phyloP scores from a whole-genome alignment of 2,888 invertebrate species.

The Apamea epomidion region DNA sequence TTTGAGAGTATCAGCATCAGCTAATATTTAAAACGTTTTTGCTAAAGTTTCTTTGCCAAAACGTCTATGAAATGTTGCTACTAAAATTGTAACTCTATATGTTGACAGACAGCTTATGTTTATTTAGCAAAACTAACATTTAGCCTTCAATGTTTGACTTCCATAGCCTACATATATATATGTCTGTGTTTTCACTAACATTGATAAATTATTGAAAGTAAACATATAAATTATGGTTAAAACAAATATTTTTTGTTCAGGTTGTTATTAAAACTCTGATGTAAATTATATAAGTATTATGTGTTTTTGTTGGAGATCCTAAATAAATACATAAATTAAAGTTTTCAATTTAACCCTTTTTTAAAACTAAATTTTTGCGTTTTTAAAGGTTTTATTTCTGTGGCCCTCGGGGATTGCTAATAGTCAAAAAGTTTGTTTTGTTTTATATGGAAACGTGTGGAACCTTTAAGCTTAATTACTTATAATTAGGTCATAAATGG shows the following conservation, averaged over 20 bases:
- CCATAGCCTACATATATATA: not conserved
- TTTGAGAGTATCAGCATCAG: no score
- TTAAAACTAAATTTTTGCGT: not conserved
- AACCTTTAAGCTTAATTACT: not conserved
- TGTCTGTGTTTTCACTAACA: not conserved
- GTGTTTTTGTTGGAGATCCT: no score
- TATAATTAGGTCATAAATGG: not conserved
- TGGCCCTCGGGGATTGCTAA: not conserved
- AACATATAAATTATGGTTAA: not conserved
- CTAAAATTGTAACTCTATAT: not conserved
- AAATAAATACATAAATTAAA: not conserved
- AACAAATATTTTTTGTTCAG: slow-evolving; percentile 6
- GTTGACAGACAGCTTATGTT: not conserved
- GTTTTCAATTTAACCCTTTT: not conserved
- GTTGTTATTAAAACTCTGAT: slow-evolving; percentile 23
- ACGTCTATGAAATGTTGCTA: not conserved
- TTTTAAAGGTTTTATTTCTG: not conserved
- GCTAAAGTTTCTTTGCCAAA: not conserved
- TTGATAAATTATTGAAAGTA: slow-evolving; percentile 8
- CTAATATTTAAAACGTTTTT: not conserved
- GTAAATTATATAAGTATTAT: not conserved
- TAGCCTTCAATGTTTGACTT: not conserved
- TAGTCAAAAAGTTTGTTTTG: not conserved
- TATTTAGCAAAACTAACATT: slow-evolving; percentile 13
- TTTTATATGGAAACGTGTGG: not conserved